These are phyloP conservation scores for Salminus brasiliensis DNA, from an alignment of 2,113 vertebrate species.

Conservation along the genomic window DNA sequence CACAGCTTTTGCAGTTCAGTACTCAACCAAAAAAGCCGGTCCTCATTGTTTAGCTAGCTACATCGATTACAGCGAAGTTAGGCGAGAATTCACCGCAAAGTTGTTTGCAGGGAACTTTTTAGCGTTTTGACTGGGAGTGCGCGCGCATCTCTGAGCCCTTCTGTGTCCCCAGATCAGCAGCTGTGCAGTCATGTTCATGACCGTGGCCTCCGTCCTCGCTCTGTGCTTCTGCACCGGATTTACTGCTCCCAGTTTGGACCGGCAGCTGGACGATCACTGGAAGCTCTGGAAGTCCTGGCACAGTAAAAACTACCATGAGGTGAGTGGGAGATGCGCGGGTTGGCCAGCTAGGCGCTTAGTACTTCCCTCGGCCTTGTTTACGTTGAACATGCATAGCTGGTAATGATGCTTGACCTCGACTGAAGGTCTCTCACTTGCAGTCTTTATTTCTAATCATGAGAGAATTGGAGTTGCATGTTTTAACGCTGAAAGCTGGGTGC, in stretches of 20 bases:
- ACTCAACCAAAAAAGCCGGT: background rate
- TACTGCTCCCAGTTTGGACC: constrained; percentile 72
- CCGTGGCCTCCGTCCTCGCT: constrained; percentile 49
- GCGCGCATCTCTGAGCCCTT: no score
- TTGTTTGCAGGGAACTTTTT: no score
- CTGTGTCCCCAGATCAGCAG: background rate
- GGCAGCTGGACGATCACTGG: constrained; percentile 79
- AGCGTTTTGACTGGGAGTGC: no score
- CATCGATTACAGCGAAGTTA: background rate
- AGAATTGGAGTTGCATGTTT: no score
- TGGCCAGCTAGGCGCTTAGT: background rate
- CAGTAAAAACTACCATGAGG: constrained; percentile 76
- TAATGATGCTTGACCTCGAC: no score
- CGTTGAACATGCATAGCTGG: background rate
- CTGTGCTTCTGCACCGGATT: constrained; percentile 68
- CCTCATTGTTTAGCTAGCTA: background rate
- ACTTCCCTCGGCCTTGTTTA: background rate
- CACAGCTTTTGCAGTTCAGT: no score
- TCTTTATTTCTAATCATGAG: no score
- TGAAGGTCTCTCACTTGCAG: no score
- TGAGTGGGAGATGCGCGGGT: constrained; percentile 50
- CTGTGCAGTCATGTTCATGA: constrained; percentile 61
- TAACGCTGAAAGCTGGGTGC: no score
- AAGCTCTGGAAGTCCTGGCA: constrained; percentile 84
- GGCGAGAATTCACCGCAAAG: no score